Evolutionary conservation across 23 tunicate species (phyloP).

Genomic region (Trididemnum clinides): DNA sequence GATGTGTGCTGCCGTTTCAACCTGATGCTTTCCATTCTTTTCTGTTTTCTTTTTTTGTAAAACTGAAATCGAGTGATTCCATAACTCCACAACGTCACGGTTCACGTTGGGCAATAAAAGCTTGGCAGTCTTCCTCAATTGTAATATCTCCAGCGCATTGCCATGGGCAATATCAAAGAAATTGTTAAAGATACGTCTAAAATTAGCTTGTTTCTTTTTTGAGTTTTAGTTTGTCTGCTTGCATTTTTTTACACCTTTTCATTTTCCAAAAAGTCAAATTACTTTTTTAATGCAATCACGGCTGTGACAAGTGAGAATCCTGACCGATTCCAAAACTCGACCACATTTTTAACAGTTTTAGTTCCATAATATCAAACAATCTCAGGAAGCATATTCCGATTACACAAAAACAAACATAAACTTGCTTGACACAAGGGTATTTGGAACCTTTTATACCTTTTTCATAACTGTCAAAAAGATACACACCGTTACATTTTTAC

Average conservation of each 20-base stretch:
- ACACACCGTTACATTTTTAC: neutral
- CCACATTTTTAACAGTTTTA: neutral
- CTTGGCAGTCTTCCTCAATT: neutral
- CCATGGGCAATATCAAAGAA: neutral
- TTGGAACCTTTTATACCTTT: neutral
- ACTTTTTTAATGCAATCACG: neutral
- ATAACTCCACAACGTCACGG: neutral
- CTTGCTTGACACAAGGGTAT: neutral
- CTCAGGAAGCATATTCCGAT: neutral
- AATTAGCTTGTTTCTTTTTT: neutral
- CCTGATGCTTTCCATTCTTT: neutral
- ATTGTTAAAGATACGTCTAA: neutral
- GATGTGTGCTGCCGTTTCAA: neutral
- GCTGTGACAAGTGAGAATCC: neutral
- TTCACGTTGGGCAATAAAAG: neutral
- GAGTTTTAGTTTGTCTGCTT: neutral
- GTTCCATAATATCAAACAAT: neutral
- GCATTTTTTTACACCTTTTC: neutral
- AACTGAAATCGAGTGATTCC: neutral
- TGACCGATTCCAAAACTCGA: neutral
- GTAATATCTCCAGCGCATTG: neutral
- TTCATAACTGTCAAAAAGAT: neutral
- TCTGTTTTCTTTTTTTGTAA: neutral
- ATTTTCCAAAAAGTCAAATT: neutral
- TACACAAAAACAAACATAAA: neutral